A percentile compares a stretch with the other conserved stretches of the same genome.
Conservation (phyloP, 2,888 invertebrate genomes). For the Metopia argyrocephala region DNA sequence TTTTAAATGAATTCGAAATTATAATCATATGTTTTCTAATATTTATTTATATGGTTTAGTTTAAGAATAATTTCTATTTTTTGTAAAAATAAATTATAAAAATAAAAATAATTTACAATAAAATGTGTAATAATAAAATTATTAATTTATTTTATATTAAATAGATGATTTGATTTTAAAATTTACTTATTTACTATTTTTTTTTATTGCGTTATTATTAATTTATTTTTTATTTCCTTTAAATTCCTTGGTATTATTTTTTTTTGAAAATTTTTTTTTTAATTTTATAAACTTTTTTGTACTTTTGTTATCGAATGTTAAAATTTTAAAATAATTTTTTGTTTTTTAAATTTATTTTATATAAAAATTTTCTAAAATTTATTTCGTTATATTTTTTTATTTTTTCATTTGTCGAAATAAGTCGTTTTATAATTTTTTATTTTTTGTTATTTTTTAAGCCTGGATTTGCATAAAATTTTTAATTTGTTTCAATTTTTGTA, state of each 20-base stretch:
- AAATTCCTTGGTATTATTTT: constrained; percentile 49
- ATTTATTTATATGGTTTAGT: background rate
- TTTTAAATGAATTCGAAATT: too few relatives aligned
- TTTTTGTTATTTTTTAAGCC: constrained; percentile 45
- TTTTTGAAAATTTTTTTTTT: constrained; percentile 32
- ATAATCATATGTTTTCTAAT: too few relatives aligned
- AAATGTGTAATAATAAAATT: background rate
- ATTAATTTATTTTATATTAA: background rate
- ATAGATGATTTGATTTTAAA: constrained; percentile 1
- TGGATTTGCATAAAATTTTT: constrained; percentile 54
- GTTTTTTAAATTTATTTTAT: constrained; percentile 49
- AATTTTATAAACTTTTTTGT: constrained; percentile 57
- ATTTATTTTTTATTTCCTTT: constrained; percentile 11
- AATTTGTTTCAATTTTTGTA: constrained; percentile 45
- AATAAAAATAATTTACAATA: background rate
- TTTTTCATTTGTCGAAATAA: constrained; percentile 50
- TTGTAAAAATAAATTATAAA: background rate
- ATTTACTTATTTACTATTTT: background rate
- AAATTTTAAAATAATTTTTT: constrained; percentile 34
- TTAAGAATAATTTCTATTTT: background rate
- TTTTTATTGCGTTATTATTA: constrained; percentile 15
- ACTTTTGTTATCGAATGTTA: constrained; percentile 66
- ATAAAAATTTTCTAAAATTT: constrained; percentile 51
- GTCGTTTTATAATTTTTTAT: constrained; percentile 46
- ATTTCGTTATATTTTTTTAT: constrained; percentile 48